Conservation (phyloP, 2,888 invertebrate species). For the Pollenia labialis region DNA sequence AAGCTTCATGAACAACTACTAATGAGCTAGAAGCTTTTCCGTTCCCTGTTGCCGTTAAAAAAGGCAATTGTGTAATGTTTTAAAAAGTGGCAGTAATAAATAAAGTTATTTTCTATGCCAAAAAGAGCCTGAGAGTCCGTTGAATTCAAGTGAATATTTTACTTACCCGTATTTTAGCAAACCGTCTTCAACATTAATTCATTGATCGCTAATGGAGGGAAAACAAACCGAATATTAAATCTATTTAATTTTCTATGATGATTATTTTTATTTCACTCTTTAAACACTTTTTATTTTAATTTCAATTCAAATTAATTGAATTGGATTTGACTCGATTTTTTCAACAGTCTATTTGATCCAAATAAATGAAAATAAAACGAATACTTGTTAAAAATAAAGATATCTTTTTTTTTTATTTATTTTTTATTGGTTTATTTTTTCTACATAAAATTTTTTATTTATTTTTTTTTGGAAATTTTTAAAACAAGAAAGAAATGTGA, state of each 20-base stretch:
- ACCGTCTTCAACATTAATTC: conserved; percentile 41
- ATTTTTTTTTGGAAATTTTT: conserved; percentile 41
- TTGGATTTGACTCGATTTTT: conserved; percentile 14
- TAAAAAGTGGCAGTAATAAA: background rate
- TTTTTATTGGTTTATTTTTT: conserved; percentile 24
- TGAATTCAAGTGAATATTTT: conserved; percentile 27
- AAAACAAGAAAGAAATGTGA: conserved; percentile 44
- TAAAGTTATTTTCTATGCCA: too few species aligned
- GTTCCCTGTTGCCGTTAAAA: too few species aligned
- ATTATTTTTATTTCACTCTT: conserved; percentile 13
- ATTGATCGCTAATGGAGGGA: conserved; percentile 53
- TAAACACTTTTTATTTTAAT: conserved; percentile 21
- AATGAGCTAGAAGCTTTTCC: too few species aligned
- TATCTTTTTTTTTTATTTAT: conserved; percentile 18
- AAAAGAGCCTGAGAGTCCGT: background rate
- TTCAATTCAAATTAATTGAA: conserved; percentile 8
- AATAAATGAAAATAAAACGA: conserved; percentile 7
- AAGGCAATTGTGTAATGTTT: too few species aligned
- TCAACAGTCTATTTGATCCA: conserved; percentile 48
- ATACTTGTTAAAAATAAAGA: conserved; percentile 7
- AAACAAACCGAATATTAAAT: background rate
- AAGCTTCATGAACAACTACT: too few species aligned
- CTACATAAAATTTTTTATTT: background rate
- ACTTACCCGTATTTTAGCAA: conserved; percentile 59
- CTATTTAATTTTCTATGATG: background rate